Percentiles rank a stretch among this genome's conserved stretches.
These are phyloP conservation scores for Galaxea fascicularis DNA, from an alignment of 92 coral and sea anemone genomes.

Conservation along the genomic window DNA sequence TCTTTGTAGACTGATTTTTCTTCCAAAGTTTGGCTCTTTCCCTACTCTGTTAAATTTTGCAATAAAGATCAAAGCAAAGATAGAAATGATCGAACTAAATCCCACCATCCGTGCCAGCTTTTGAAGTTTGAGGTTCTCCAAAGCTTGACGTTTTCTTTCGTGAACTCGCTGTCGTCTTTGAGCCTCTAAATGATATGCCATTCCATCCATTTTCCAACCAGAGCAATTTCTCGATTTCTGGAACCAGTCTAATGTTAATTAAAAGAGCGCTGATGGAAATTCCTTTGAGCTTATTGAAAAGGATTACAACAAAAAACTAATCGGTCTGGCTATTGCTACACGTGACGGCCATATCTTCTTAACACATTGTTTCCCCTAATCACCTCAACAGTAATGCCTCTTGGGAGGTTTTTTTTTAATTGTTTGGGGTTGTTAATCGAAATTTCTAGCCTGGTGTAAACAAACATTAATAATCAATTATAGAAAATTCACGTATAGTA, in stretches of 20 bases:
- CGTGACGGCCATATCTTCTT: conserved; percentile 18
- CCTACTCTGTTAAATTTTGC: neutral
- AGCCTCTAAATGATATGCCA: conserved; percentile 78
- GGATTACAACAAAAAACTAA: neutral
- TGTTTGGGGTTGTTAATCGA: conserved; percentile 2
- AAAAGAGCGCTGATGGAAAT: neutral
- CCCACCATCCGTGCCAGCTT: conserved; percentile 29
- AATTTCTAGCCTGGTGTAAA: neutral
- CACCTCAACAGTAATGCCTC: neutral
- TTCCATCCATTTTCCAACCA: conserved; percentile 11
- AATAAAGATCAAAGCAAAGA: neutral
- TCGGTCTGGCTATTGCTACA: neutral
- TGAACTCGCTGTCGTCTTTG: conserved; percentile 75
- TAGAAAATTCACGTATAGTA: neutral
- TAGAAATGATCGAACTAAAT: neutral
- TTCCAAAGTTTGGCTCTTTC: neutral
- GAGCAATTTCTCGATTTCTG: neutral
- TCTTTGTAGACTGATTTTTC: neutral
- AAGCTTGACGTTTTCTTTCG: conserved; percentile 67
- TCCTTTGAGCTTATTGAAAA: conserved; percentile 7
- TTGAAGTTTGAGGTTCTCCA: conserved; percentile 43
- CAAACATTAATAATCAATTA: conserved; percentile 2
- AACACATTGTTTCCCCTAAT: conserved; percentile 23
- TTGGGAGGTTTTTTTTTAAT: conserved; percentile 27
- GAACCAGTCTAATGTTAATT: neutral